These are phyloP conservation scores for Leptobrachium leishanense DNA, from an alignment of 2,113 vertebrate genomes.

Conservation along the genomic window DNA sequence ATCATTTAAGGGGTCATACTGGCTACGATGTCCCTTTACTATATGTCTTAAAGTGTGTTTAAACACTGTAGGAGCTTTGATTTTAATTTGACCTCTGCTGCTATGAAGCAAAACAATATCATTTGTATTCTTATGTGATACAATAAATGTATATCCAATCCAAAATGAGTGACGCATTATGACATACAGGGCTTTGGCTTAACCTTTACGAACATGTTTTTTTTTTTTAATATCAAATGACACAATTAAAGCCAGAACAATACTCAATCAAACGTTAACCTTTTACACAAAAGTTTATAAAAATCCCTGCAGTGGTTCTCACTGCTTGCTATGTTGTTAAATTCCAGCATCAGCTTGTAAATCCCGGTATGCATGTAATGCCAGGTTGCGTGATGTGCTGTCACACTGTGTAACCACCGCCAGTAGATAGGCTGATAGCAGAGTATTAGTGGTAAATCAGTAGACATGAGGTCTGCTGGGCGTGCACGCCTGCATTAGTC, in stretches of 20 bases:
- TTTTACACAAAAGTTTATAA: not conserved
- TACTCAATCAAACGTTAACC: not conserved
- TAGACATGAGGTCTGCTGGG: slow-evolving; percentile 22
- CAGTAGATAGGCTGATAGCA: not conserved
- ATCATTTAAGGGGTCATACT: no score
- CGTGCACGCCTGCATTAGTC: not conserved
- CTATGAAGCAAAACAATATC: no score
- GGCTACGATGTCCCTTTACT: no score
- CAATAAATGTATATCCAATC: no score
- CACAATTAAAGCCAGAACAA: not conserved
- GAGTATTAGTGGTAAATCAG: not conserved
- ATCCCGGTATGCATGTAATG: not conserved
- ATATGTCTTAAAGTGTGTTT: no score
- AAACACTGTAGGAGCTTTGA: no score
- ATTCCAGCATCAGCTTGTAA: not conserved
- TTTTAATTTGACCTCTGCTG: no score
- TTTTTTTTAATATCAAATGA: no score
- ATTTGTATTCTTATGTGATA: no score
- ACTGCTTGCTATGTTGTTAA: not conserved
- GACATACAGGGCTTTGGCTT: no score
- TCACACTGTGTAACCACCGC: not conserved
- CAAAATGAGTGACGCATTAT: no score
- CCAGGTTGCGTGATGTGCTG: slow-evolving; percentile 1
- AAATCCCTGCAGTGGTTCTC: not conserved
- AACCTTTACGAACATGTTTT: no score